These are phyloP conservation scores for Takifugu rubripes DNA, from an alignment of 2,797 vertebrate genomes.

Conservation along the genomic window DNA sequence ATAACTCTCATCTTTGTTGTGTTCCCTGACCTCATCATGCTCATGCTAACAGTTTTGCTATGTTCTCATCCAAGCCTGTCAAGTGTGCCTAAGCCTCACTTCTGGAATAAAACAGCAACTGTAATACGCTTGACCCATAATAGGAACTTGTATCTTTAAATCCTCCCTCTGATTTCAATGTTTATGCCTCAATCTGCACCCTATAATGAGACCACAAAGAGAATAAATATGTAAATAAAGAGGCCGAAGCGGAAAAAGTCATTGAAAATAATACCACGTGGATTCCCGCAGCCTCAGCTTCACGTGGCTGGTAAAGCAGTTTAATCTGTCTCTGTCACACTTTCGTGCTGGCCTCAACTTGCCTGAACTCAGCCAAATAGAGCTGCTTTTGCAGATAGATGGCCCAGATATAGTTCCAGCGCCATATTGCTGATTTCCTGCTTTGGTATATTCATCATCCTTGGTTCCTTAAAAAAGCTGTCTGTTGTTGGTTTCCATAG, in stretches of 20 bases:
- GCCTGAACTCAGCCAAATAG: constrained; percentile 47
- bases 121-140: background rate
- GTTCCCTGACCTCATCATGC: background rate
- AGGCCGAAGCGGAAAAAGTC: constrained; percentile 34
- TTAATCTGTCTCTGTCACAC: constrained; percentile 62
- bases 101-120: background rate
- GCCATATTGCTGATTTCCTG: constrained; percentile 28
- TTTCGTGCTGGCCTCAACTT: constrained; percentile 52
- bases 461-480: constrained; percentile 16
- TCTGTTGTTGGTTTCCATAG: background rate
- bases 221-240: constrained; percentile 6
- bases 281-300: constrained; percentile 31
- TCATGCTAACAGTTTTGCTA: too few species aligned
- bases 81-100: too few species aligned
- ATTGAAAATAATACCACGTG: constrained; percentile 18
- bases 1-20: background rate
- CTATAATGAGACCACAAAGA: constrained; percentile 8
- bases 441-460: constrained; percentile 28
- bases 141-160: constrained; percentile 10
- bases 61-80: background rate
- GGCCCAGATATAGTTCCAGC: constrained; percentile 48
- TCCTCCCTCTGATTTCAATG: constrained; percentile 10
- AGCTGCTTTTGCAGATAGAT: constrained; percentile 59
- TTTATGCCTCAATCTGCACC: constrained; percentile 4
- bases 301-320: constrained; percentile 36